Percentiles rank a stretch among this genome's conserved stretches.
phyloP scores from a whole-genome alignment of 2,113 vertebrate genomes.

The Stigmatopora nigra region DNA sequence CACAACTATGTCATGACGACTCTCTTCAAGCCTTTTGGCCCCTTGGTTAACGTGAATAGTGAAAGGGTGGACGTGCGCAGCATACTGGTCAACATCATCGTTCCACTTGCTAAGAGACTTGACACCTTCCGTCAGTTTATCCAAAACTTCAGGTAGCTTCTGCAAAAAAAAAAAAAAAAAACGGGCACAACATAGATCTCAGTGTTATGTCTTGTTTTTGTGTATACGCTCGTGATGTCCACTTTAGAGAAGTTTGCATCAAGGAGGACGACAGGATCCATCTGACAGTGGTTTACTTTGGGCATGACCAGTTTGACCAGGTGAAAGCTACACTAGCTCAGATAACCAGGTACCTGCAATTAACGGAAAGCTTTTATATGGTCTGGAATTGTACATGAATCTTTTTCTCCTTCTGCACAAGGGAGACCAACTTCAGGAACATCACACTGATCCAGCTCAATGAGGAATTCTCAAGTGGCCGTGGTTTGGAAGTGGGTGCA shows the following conservation, averaged over 20 bases:
- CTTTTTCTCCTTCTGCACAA: slow-evolving; percentile 42
- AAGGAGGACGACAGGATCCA: slow-evolving; percentile 79
- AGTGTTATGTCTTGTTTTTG: not conserved
- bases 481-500: slow-evolving; percentile 85
- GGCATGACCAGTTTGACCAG: slow-evolving; percentile 81
- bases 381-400: too few relatives aligned
- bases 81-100: slow-evolving; percentile 81
- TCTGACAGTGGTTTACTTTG: slow-evolving; percentile 91
- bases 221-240: slow-evolving; percentile 20
- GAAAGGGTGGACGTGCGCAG: slow-evolving; percentile 75
- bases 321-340: slow-evolving; percentile 85
- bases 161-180: not conserved
- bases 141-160: slow-evolving; percentile 83
- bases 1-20: slow-evolving; percentile 79
- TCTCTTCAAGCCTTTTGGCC: slow-evolving; percentile 87
- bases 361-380: too few relatives aligned
- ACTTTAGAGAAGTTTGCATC: slow-evolving; percentile 79
- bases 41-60: slow-evolving; percentile 83
- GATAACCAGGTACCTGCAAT: slow-evolving; percentile 73
- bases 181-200: not conserved
- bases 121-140: slow-evolving; percentile 86
- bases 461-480: slow-evolving; percentile 91
- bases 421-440: slow-evolving; percentile 84
- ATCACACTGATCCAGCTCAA: slow-evolving; percentile 87
- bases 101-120: slow-evolving; percentile 78